Evolutionary conservation across 2,113 vertebrate genomes (phyloP).

Genomic region (Heterocephalus glaber): DNA sequence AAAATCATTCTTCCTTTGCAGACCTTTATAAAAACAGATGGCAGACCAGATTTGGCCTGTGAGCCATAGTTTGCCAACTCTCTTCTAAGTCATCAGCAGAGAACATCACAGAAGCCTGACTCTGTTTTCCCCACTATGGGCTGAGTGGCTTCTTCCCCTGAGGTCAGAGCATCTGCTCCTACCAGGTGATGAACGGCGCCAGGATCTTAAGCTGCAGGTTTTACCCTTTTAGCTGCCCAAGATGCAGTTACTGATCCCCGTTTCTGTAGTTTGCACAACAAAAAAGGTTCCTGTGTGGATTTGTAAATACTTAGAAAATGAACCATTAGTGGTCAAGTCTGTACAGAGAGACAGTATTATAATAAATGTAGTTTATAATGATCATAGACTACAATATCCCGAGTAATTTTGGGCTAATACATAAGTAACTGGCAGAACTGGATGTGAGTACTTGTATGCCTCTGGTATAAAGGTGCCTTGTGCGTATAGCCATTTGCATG

Average conservation of each 20-base stretch:
- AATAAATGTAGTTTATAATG: slow-evolving; percentile 40
- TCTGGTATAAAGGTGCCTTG: background rate
- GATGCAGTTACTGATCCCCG: background rate
- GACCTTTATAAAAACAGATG: slow-evolving; percentile 36
- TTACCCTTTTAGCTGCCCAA: background rate
- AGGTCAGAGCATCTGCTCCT: slow-evolving; percentile 15
- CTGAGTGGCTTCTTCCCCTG: background rate
- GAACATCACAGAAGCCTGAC: background rate
- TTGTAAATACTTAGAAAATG: background rate
- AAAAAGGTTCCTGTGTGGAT: background rate
- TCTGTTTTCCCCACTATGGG: background rate
- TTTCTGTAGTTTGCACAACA: background rate
- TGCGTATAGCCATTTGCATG: background rate
- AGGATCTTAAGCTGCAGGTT: background rate
- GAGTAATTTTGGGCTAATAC: slow-evolving; percentile 57
- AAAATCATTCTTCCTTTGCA: background rate
- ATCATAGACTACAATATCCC: background rate
- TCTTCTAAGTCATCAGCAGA: slow-evolving; percentile 24
- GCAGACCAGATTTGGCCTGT: background rate
- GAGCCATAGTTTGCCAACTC: background rate
- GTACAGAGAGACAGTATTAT: background rate
- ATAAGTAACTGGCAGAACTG: slow-evolving; percentile 35
- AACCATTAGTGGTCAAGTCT: background rate
- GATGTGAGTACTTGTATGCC: background rate
- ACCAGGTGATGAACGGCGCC: background rate